Percentiles rank a stretch among this genome's conserved stretches.
phyloP scores from a whole-genome alignment of 2,888 invertebrate genomes.

The Drosophila pullipes region DNA sequence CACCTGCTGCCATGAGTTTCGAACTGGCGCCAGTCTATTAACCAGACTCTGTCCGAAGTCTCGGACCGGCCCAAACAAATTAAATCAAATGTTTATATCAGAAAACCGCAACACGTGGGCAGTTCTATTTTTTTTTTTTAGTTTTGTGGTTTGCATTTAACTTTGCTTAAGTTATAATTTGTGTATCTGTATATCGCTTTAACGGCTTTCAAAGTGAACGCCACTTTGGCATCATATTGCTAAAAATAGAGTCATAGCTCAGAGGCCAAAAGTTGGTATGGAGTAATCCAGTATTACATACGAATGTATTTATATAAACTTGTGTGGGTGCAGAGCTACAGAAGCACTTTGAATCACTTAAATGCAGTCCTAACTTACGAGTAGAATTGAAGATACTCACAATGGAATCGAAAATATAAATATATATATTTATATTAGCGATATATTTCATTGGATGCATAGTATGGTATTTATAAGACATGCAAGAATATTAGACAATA shows the following conservation, averaged over 20 bases:
- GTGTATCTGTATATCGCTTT: conserved; percentile 69
- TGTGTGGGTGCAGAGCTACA: conserved; percentile 34
- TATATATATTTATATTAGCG: neutral
- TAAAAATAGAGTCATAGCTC: conserved; percentile 76
- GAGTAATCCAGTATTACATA: conserved; percentile 15
- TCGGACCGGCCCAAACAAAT: conserved; percentile 55
- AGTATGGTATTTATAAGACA: neutral
- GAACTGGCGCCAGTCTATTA: conserved; percentile 66
- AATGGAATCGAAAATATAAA: neutral
- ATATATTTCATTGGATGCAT: neutral
- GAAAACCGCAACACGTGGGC: conserved; percentile 62
- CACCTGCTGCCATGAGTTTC: conserved; percentile 60
- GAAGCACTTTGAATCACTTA: conserved; percentile 1
- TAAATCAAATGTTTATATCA: conserved; percentile 50
- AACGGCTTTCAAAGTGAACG: conserved; percentile 72
- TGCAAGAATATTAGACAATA: neutral
- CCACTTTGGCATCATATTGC: conserved; percentile 70
- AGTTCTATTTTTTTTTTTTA: conserved; percentile 33
- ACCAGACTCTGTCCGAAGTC: conserved; percentile 42
- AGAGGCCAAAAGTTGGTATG: conserved; percentile 42
- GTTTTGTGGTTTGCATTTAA: conserved; percentile 66
- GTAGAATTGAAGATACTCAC: no score
- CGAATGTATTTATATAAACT: conserved; percentile 2
- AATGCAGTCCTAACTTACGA: conserved; percentile 18
- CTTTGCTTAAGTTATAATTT: conserved; percentile 71